Conservation (phyloP, 2,797 vertebrate genomes). For the Poeciliopsis gracilis region DNA sequence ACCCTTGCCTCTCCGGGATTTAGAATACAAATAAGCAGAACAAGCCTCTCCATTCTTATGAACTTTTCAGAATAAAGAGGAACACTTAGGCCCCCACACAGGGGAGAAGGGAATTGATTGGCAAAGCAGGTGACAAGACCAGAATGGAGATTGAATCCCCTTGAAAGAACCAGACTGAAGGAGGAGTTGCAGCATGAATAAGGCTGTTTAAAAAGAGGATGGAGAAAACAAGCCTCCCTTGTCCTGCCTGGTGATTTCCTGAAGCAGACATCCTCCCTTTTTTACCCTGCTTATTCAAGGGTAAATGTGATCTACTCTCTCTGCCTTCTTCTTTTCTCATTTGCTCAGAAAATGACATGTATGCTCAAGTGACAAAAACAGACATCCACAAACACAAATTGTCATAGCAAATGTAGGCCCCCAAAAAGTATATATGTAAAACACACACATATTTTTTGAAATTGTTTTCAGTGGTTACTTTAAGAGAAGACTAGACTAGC, state of each 20-base stretch:
- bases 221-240: constrained; percentile 78
- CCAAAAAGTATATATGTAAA: constrained; percentile 25
- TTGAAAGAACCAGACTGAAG: constrained; percentile 78
- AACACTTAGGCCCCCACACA: constrained; percentile 71
- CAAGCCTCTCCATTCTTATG: constrained; percentile 79
- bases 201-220: constrained; percentile 77
- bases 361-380: constrained; percentile 43
- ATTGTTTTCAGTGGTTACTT: constrained; percentile 20
- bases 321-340: constrained; percentile 54
- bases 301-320: constrained; percentile 64
- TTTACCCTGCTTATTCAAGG: constrained; percentile 75
- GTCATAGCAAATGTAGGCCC: neutral
- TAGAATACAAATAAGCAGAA: constrained; percentile 80
- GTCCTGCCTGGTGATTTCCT: constrained; percentile 77
- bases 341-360: constrained; percentile 60
- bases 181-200: constrained; percentile 78
- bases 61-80: constrained; percentile 80
- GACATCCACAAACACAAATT: constrained; percentile 6
- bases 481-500: neutral
- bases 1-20: constrained; percentile 61
- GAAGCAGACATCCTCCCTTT: constrained; percentile 79
- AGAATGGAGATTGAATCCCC: constrained; percentile 80
- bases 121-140: constrained; percentile 71
- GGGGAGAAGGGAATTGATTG: constrained; percentile 77
- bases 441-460: constrained; percentile 18